Percentiles rank a stretch among this genome's conserved stretches.
phyloP scores from a whole-genome alignment of 1,140 invertebrate genomes.

The Solenopsis invicta region DNA sequence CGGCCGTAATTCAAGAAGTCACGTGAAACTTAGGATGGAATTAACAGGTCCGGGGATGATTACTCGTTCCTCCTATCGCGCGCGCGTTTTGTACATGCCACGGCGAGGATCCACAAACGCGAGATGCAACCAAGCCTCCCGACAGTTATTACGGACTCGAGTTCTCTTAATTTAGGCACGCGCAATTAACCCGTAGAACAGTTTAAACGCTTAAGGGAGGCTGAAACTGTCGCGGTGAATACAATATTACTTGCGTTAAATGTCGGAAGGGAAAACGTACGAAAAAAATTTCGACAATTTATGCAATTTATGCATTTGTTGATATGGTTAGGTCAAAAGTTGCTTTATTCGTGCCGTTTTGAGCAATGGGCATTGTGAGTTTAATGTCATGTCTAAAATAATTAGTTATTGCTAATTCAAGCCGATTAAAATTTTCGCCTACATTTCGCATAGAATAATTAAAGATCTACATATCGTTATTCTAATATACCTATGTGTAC shows the following conservation, averaged over 20 bases:
- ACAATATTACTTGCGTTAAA: constrained; percentile 14
- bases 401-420: too few species aligned
- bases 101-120: neutral
- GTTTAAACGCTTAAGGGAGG: constrained; percentile 31
- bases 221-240: constrained; percentile 10
- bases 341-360: neutral
- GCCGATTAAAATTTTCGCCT: too few species aligned
- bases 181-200: constrained; percentile 18
- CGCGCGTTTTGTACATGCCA: neutral
- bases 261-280: neutral
- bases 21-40: constrained; percentile 2
- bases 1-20: constrained; percentile 12
- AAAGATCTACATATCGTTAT: too few species aligned
- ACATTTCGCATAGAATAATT: too few species aligned
- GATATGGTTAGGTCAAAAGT: too few species aligned
- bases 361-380: too few species aligned
- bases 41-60: neutral
- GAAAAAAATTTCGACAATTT: constrained; percentile 11
- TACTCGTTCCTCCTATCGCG: neutral
- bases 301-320: neutral
- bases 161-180: constrained; percentile 39
- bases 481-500: too few species aligned
- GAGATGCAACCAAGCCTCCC: neutral
- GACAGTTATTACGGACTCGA: constrained; percentile 22
- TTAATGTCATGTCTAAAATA: too few species aligned